Evolutionary conservation across 2,797 vertebrate species (phyloP), one percentile per base, ranked within the genome.

Genomic region (Betta splendens): DNA sequence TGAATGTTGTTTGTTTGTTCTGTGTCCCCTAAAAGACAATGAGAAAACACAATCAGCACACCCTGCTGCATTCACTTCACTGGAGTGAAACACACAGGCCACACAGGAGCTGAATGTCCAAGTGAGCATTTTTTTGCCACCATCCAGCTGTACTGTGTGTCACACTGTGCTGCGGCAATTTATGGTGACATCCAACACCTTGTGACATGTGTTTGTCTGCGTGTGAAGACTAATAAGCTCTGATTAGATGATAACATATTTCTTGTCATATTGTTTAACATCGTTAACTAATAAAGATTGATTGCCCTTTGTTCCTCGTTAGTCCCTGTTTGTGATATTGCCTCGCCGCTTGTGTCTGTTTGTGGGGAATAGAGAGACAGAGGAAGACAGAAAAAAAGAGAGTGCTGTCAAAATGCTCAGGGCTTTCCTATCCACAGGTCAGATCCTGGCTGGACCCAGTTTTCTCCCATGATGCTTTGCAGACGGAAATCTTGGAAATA

Each of bases 381-480:
- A 42, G 20, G 45, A 10, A 50, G 12, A 57, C 22, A 29, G 9
- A 37, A 3, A 26, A 20, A 40, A 26, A 31, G 1, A 9, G 17
- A 33, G 21, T 20, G 36, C 44, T 71, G 59, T 53, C 51, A 11
- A 49, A 43, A 39, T 26, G 39, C 44, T 90, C 67, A 91, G 16
- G 69, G 49, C 52, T 85, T 88, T 80, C 81, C 83, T 12, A 59
- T 66, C 88, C 89, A 93, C 25, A 93, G 75, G 52, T 88, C 76
- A 33, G 87, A 92, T 57, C 84, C 76, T 26, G 87, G 88, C 80
- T 92, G 87, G 37, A 92, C 65, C 91, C 91, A 94, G 13, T 64
- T 73, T 15, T 90, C 81, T 81, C 91, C 92, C 90, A 94, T 90
- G 73, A 92, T 89, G 78, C 77, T 91, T 69, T 94, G 93, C 59